Conservation (phyloP, 2,797 vertebrate genomes). For the Acrocephalus scirpaceus region DNA sequence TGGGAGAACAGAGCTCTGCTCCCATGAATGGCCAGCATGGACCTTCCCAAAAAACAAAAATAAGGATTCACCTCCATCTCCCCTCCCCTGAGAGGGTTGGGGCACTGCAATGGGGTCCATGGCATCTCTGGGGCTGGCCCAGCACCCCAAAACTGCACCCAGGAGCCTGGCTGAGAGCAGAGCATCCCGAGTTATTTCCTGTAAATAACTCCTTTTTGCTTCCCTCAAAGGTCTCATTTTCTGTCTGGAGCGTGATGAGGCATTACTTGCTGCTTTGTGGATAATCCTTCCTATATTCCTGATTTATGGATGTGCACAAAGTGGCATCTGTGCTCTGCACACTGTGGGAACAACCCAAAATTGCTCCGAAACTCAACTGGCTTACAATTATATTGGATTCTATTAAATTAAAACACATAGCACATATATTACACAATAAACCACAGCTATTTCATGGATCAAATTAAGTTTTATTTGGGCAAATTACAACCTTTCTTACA, state of each 20-base stretch:
- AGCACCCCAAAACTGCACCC: not conserved
- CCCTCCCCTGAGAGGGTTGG: not conserved
- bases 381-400: constrained; percentile 86
- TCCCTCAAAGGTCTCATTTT: not conserved
- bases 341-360: constrained; percentile 65
- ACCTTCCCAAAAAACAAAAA: not conserved
- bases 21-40: fast-evolving
- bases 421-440: constrained; percentile 91
- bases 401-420: constrained; percentile 87
- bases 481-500: constrained; percentile 84
- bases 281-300: not conserved
- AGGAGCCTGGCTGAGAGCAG: not conserved
- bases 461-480: constrained; percentile 89
- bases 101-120: fast-evolving
- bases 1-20: fast-evolving
- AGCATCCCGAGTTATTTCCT: not conserved
- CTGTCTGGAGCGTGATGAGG: not conserved
- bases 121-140: not conserved
- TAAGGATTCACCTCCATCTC: not conserved
- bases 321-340: constrained; percentile 33
- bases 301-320: constrained; percentile 18
- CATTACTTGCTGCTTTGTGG: not conserved
- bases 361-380: constrained; percentile 79
- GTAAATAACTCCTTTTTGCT: not conserved
- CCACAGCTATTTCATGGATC: constrained; percentile 87